Conservation (phyloP, 2,888 invertebrate genomes). For the Ligdia adustata region DNA sequence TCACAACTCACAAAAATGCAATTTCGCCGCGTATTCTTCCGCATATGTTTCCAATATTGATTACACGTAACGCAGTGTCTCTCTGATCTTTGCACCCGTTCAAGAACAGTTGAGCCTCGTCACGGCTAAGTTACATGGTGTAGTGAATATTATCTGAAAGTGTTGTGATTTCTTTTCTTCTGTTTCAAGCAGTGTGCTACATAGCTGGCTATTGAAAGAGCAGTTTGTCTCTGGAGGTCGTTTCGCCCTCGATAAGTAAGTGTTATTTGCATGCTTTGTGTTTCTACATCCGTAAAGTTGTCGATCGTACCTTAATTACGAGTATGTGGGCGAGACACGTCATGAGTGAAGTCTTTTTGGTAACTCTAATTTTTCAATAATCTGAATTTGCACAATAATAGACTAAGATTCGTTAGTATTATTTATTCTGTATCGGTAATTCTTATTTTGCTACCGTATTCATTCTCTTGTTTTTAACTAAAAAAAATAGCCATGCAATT, state of each 20-base stretch:
- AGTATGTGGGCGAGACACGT: constrained; percentile 80
- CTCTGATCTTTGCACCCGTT: constrained; percentile 70
- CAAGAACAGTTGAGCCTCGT: constrained; percentile 76
- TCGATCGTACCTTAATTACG: constrained; percentile 43
- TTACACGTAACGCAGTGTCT: constrained; percentile 60
- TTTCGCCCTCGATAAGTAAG: constrained; percentile 71
- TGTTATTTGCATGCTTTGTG: constrained; percentile 70
- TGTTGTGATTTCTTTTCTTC: constrained; percentile 72
- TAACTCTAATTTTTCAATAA: constrained; percentile 31
- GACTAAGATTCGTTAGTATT: too few species aligned
- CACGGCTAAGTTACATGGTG: constrained; percentile 52
- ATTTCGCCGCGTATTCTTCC: constrained; percentile 67
- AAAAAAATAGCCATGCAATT: too few species aligned
- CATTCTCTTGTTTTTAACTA: too few species aligned
- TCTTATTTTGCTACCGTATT: too few species aligned
- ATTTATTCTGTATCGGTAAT: too few species aligned
- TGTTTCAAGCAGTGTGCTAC: constrained; percentile 71
- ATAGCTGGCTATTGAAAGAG: constrained; percentile 65
- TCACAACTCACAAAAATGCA: constrained; percentile 70
- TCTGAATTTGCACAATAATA: constrained; percentile 5
- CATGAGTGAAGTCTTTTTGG: constrained; percentile 62
- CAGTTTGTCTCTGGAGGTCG: constrained; percentile 65
- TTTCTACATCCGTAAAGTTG: constrained; percentile 61
- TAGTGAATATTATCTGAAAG: too few species aligned
- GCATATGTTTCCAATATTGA: constrained; percentile 66